Evolutionary conservation across 2,113 vertebrate species (phyloP), one percentile per base, ranked within the genome.

Genomic region (Caloenas nicobarica): DNA sequence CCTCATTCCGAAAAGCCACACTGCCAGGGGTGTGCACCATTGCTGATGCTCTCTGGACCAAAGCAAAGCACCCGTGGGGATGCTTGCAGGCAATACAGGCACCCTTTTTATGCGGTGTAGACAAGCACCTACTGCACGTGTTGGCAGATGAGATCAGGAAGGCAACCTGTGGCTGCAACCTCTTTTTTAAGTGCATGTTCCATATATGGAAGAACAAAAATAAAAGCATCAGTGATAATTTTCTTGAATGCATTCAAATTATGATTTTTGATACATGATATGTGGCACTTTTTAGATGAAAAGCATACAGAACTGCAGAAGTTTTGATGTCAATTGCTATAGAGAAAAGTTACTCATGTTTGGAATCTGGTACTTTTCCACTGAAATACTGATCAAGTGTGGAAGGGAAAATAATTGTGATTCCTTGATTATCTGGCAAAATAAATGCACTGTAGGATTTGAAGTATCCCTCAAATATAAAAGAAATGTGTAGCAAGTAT

Each of bases 61-160:
- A 53, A 24, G 16, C 7, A 91, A 65, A 91, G 24, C n/a, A 36
- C 28, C 26, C 13, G 5, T 11, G 31, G 38, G 40, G 38, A 25
- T 54, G 60, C 22, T 56, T 34, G 19, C 81, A 60, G 19, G 53
- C 2, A 2, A 44, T 17, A 29, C 21, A 57, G 21, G 16, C 11
- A 2, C 14, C 5, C 4, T 46, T 82, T 42, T 31, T 26, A 44
- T 38, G 11, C 0, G 0, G 7, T 31, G 12, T 18, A 46, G 51
- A 29, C 29, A 76, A 38, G 9, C 26, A 74, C 4, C 14, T 60
- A 11, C 33, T 57, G 2, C 8, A 24, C 1, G 0, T 2, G 0
- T 10, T 64, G 61, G 29, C 44, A 91, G 36, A 28, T 7, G 34
- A 68, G 26, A 51, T 21, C 65, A 38, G 21, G 31, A 65, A 34